These are phyloP conservation scores for Corticium candelabrum DNA, from an alignment of 37 sponge, comb jelly and placozoan species.

Conservation along the genomic window DNA sequence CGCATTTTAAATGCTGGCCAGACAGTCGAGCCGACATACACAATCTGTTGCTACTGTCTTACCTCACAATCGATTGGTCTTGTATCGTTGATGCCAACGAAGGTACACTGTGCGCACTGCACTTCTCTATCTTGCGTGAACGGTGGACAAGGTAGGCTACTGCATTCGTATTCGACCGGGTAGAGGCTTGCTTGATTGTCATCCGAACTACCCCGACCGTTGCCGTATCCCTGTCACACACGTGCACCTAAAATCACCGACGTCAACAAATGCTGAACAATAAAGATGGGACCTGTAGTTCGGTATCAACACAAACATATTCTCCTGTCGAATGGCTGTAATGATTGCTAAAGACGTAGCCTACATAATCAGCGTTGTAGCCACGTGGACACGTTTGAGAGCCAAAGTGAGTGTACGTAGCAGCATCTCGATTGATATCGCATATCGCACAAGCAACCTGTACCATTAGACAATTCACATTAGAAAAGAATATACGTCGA, in stretches of 20 bases:
- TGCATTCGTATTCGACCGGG: background rate
- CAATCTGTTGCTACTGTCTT: too few relatives aligned
- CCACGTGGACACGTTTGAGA: background rate
- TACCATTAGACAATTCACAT: too few relatives aligned
- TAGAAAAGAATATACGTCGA: too few relatives aligned
- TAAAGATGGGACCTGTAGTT: background rate
- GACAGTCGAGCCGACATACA: too few relatives aligned
- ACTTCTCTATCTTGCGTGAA: background rate
- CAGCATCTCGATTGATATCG: background rate
- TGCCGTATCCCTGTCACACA: background rate
- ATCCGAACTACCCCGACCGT: background rate
- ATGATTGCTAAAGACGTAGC: background rate
- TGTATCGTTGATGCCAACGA: background rate
- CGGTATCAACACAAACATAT: background rate
- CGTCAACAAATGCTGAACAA: background rate
- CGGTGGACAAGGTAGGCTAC: background rate
- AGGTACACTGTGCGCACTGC: background rate
- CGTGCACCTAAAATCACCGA: background rate
- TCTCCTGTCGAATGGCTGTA: background rate
- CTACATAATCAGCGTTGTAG: background rate
- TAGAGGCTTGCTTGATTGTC: background rate
- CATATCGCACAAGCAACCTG: background rate
- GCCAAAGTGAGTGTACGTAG: background rate
- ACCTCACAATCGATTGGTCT: background rate
- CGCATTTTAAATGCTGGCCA: too few relatives aligned